Conservation (phyloP, 1,140 invertebrate genomes). For the Drosophila bifasciata region DNA sequence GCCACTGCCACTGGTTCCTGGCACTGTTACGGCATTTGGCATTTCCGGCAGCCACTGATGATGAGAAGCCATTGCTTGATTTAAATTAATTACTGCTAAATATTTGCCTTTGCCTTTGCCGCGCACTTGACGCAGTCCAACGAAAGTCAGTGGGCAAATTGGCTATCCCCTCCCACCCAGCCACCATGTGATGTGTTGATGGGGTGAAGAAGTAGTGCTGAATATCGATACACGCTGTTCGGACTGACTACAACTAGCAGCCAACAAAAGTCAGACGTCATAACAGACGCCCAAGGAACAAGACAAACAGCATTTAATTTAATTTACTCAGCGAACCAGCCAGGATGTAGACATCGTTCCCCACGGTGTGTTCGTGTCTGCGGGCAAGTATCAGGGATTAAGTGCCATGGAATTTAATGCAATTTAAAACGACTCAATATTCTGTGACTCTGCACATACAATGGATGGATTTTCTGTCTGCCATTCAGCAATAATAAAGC, state of each 20-base stretch:
- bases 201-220: not conserved
- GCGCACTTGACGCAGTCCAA: slow-evolving; percentile 28
- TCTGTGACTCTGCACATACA: slow-evolving; percentile 31
- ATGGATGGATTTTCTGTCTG: slow-evolving; percentile 41
- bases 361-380: slow-evolving; percentile 45
- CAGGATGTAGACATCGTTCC: slow-evolving; percentile 17
- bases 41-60: slow-evolving; percentile 24
- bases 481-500: slow-evolving; percentile 57
- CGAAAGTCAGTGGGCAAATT: slow-evolving; percentile 17
- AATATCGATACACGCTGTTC: slow-evolving; percentile 33
- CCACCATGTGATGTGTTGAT: slow-evolving; percentile 1
- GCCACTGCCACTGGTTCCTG: not conserved
- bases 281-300: slow-evolving; percentile 44
- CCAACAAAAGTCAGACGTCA: slow-evolving; percentile 27
- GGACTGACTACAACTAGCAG: not conserved
- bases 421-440: slow-evolving; percentile 73
- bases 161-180: slow-evolving; percentile 17
- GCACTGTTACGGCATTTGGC: not conserved
- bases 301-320: slow-evolving; percentile 64
- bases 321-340: slow-evolving; percentile 34
- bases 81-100: slow-evolving; percentile 54
- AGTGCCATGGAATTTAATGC: slow-evolving; percentile 62
- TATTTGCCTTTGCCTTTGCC: slow-evolving; percentile 45
- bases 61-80: slow-evolving; percentile 23
- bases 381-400: slow-evolving; percentile 49